phyloP scores from a whole-genome alignment of 2,888 invertebrate genomes.

The Capitulum mitella region DNA sequence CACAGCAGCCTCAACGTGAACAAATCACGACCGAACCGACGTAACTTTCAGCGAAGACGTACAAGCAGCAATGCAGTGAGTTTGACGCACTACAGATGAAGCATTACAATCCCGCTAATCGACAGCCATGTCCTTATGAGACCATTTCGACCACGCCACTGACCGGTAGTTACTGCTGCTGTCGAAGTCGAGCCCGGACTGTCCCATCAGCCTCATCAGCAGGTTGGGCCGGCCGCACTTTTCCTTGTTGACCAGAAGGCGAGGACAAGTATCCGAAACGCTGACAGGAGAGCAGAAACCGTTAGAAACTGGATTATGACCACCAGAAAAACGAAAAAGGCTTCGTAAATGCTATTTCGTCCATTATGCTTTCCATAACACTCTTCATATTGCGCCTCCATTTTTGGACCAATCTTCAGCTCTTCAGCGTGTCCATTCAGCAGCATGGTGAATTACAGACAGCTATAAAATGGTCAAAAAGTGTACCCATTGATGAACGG shows the following conservation, averaged over 20 bases:
- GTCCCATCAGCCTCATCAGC: constrained; percentile 32
- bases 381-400: no score
- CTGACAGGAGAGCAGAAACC: constrained; percentile 42
- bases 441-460: background rate
- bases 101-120: no score
- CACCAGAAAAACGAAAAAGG: background rate
- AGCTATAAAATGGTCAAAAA: background rate
- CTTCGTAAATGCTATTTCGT: background rate
- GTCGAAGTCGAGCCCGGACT: constrained; percentile 28
- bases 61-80: no score
- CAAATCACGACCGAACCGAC: no score
- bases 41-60: no score
- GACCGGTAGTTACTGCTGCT: background rate
- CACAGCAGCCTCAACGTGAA: no score
- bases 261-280: constrained; percentile 63
- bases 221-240: constrained; percentile 51
- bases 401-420: no score
- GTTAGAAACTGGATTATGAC: background rate
- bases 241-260: constrained; percentile 80
- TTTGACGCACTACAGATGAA: no score
- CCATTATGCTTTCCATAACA: no score
- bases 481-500: no score
- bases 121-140: no score
- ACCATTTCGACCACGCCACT: no score
- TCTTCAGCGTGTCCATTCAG: background rate